Conservation (phyloP, 1,140 invertebrate genomes). For the Magallana gigas region DNA sequence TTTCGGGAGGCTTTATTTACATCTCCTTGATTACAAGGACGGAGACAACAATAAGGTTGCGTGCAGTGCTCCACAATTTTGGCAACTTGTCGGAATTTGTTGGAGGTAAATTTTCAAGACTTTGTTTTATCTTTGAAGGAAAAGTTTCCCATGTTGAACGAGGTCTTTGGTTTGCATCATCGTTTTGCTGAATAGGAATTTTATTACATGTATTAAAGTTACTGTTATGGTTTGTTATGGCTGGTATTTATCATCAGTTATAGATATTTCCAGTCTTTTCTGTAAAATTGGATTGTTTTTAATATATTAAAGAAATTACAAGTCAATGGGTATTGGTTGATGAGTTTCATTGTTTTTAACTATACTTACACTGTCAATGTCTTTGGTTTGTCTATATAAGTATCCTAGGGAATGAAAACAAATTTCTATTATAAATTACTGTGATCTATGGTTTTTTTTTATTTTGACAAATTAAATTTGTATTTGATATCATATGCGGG, state of each 20-base stretch:
- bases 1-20: conserved; percentile 18
- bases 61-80: conserved; percentile 19
- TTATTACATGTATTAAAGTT: too few relatives aligned
- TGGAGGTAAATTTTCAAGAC: conserved; percentile 21
- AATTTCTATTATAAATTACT: too few relatives aligned
- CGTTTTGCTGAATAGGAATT: too few relatives aligned
- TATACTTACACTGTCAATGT: too few relatives aligned
- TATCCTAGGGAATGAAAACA: too few relatives aligned
- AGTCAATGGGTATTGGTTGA: background rate
- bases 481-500: too few relatives aligned
- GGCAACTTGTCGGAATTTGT: conserved; percentile 29
- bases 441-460: too few relatives aligned
- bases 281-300: background rate
- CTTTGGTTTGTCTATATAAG: too few relatives aligned
- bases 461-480: too few relatives aligned
- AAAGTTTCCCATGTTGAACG: conserved; percentile 6
- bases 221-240: too few relatives aligned
- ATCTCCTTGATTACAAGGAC: conserved; percentile 4
- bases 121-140: background rate
- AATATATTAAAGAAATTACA: background rate
- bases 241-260: too few relatives aligned
- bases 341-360: too few relatives aligned
- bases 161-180: background rate
- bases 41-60: conserved; percentile 25
- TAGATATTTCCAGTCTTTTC: background rate